These are phyloP conservation scores for Tipula vernalis DNA, from an alignment of 2,888 invertebrate species.

Conservation along the genomic window DNA sequence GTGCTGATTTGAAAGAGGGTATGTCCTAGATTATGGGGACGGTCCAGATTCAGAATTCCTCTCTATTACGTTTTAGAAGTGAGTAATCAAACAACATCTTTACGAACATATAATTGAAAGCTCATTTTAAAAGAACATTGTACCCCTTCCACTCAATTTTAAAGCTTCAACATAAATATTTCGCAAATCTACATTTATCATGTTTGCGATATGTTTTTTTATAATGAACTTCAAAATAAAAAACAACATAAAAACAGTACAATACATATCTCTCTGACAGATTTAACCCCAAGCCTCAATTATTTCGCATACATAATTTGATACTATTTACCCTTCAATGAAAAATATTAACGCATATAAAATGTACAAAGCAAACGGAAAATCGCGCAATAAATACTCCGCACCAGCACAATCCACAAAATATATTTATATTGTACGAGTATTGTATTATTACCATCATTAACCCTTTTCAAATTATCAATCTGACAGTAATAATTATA, in stretches of 20 bases:
- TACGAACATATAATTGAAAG: too few relatives aligned
- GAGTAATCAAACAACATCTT: too few relatives aligned
- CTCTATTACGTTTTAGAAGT: too few relatives aligned
- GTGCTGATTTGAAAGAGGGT: too few relatives aligned
- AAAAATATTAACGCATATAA: not conserved
- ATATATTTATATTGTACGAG: not conserved
- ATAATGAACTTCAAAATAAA: too few relatives aligned
- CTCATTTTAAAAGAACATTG: too few relatives aligned
- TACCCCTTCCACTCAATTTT: too few relatives aligned
- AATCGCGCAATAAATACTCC: not conserved
- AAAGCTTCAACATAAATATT: too few relatives aligned
- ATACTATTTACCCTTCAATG: not conserved
- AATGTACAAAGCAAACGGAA: not conserved
- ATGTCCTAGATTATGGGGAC: too few relatives aligned
- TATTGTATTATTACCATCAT: not conserved
- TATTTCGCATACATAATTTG: not conserved
- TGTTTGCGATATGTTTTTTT: too few relatives aligned
- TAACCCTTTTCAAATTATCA: not conserved
- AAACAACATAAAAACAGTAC: not conserved
- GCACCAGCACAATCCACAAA: not conserved
- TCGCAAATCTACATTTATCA: too few relatives aligned
- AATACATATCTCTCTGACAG: not conserved
- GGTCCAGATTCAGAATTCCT: too few relatives aligned
- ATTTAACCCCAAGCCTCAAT: not conserved
- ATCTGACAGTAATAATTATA: not conserved